Evolutionary conservation across 2,113 vertebrate species (phyloP).

Genomic region (Vireo altiloquus): DNA sequence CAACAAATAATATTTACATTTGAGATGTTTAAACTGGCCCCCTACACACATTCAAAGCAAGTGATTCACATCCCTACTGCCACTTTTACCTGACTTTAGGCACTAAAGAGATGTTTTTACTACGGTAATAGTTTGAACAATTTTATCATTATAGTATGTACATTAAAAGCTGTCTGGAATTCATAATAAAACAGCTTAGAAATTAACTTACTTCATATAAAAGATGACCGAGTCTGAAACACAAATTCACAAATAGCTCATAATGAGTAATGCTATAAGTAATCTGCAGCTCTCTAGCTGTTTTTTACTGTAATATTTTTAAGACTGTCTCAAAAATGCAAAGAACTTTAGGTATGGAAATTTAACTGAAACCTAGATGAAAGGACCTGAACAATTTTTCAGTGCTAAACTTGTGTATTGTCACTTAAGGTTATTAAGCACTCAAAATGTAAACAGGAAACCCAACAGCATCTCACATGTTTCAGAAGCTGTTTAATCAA

Average conservation of each 20-base stretch:
- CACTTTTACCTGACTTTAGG: not conserved
- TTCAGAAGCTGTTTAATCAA: not conserved
- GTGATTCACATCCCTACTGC: not conserved
- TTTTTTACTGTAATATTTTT: not conserved
- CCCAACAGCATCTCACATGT: not conserved
- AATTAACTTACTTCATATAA: not conserved
- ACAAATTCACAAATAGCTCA: not conserved
- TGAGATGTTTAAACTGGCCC: not conserved
- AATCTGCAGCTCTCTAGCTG: not conserved
- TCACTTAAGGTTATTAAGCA: not conserved
- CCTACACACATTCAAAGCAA: not conserved
- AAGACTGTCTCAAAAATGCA: not conserved
- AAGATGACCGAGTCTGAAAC: not conserved
- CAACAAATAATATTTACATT: slow-evolving; percentile 45
- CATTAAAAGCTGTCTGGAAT: not conserved
- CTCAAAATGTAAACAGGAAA: slow-evolving; percentile 42
- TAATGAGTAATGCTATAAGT: not conserved
- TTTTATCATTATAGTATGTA: not conserved
- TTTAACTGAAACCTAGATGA: not conserved
- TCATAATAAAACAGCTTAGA: not conserved
- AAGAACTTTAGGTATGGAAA: not conserved
- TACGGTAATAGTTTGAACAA: not conserved
- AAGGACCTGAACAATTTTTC: not conserved
- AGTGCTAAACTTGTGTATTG: not conserved
- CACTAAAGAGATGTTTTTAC: not conserved